These are phyloP conservation scores for Tetanocera ferruginea DNA, from an alignment of 2,888 invertebrate genomes.

Conservation along the genomic window DNA sequence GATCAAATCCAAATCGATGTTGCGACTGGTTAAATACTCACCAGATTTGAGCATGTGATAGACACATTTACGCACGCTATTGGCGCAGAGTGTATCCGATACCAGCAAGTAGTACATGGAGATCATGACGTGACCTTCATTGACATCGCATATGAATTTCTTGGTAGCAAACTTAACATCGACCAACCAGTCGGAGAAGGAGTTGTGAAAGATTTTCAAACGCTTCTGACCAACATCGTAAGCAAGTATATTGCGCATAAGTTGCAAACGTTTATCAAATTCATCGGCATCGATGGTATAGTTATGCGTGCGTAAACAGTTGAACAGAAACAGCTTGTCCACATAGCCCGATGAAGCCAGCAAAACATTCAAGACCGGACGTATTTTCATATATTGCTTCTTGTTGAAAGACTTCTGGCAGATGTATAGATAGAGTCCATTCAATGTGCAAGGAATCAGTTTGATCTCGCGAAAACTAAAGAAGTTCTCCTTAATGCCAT, in stretches of 20 bases:
- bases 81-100: constrained; percentile 77
- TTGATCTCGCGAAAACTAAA: constrained; percentile 91
- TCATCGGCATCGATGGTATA: constrained; percentile 83
- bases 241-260: constrained; percentile 75
- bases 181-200: constrained; percentile 93
- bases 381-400: constrained; percentile 88
- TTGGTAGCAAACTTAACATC: constrained; percentile 99
- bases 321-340: constrained; percentile 84
- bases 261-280: constrained; percentile 82
- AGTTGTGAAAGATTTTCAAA: constrained; percentile 87
- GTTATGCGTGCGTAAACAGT: constrained; percentile 85
- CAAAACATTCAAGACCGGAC: constrained; percentile 87
- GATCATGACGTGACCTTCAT: constrained; percentile 89
- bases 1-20: constrained; percentile 67
- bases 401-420: constrained; percentile 93
- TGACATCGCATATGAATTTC: constrained; percentile 89
- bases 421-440: constrained; percentile 94
- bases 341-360: constrained; percentile 89
- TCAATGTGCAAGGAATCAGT: constrained; percentile 94
- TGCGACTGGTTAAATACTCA: constrained; percentile 72
- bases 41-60: constrained; percentile 79
- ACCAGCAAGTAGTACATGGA: constrained; percentile 86
- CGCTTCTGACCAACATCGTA: constrained; percentile 62
- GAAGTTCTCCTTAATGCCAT: constrained; percentile 93
- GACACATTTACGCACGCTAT: constrained; percentile 82